Base-by-base conservation (phyloP, 1,140 invertebrate genomes). In the Brachionus koreanus region DNA sequence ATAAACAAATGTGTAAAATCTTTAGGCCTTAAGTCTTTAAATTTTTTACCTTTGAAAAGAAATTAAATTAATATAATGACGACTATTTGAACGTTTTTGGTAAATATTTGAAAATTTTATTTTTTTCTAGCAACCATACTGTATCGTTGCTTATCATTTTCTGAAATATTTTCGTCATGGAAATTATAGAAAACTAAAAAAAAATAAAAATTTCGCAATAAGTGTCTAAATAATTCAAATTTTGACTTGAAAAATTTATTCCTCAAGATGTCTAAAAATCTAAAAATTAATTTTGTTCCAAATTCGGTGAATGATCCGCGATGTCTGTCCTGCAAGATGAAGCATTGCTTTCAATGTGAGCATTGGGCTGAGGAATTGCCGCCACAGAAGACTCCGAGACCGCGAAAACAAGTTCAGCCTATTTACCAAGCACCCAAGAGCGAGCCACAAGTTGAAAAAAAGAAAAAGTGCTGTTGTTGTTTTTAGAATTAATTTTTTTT, bases 391-490 rank as follows among this genome's bases (percentile, higher is more conserved):
- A 33, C 19, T 13, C 37, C 39, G 29, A 9, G 19, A 74, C 42
- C 16, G 23, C 33, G 33, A 39, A 29, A 67, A 25, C 63, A 33
- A 37, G 33, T 74, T 7, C 69, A 74, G 25, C 19, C 69, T 1
- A 43, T 74, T 29, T 74, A 74, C 13, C 69, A 46, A 74, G 69
- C 69, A 1, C 69, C 69, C 25, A 74, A 43, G 46, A 13, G 0
- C 5, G 39, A 43, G 10, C 63, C 63, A 0, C 16, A 33, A 46
- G n/a, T 10, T 9, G 39, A 74, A 74, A 74, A 74, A 46, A 74
- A 74, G 23, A 74, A 74, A 74, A 46, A 43, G 33, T 74, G 69
- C 46, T 74, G 69, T 74, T 74, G 69, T 29, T 74, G 69, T 46
- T 74, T 43, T 74, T 74, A 74, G n/a, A 42, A 42, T 19, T 16